Evolutionary conservation across 2,888 invertebrate genomes (phyloP).

Genomic region (Erpobdella octoculata): DNA sequence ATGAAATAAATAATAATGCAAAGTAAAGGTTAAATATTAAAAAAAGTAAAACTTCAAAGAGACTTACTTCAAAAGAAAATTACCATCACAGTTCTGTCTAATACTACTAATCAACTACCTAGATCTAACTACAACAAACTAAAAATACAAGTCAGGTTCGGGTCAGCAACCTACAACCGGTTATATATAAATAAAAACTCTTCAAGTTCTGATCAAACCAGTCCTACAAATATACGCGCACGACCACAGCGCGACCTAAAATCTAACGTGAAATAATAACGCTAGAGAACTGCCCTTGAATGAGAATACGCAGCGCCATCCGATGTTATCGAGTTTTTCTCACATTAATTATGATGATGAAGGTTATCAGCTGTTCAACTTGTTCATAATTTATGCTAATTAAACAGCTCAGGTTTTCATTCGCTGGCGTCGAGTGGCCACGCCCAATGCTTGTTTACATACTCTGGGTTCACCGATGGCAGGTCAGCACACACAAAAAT

Average conservation of each 20-base stretch:
- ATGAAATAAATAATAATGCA: no score
- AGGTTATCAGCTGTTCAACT: background rate
- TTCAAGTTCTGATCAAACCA: background rate
- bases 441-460: background rate
- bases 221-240: background rate
- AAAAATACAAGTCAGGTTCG: no score
- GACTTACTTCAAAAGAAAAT: slow-evolving; percentile 2
- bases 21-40: no score
- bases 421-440: background rate
- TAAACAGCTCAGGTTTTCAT: background rate
- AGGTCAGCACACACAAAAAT: no score
- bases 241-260: background rate
- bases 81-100: background rate
- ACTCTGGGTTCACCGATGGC: no score
- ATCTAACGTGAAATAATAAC: background rate
- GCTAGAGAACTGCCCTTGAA: slow-evolving; percentile 8
- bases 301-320: slow-evolving; percentile 4
- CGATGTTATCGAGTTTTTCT: slow-evolving; percentile 10
- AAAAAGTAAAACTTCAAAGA: background rate
- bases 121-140: slow-evolving; percentile 3
- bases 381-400: background rate
- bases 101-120: slow-evolving; percentile 8
- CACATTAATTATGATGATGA: background rate
- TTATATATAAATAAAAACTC: no score
- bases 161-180: no score